Evolutionary conservation across 2,113 vertebrate genomes (phyloP).

Genomic region (Myotis brandtii): DNA sequence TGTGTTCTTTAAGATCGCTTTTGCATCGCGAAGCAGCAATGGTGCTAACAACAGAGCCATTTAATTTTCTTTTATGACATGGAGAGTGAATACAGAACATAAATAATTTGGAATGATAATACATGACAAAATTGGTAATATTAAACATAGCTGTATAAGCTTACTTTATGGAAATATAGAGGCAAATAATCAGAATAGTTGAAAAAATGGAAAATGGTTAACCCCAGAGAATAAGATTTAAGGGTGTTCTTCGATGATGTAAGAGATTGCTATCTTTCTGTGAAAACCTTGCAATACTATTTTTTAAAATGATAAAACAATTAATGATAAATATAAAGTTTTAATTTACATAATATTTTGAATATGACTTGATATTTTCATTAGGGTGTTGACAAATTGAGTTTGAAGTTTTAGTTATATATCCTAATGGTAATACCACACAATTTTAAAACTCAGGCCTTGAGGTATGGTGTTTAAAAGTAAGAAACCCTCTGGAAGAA

Average conservation of each 20-base stretch:
- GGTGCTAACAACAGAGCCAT: neutral
- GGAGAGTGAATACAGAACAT: neutral
- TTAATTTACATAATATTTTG: slow-evolving; percentile 1
- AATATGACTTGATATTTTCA: neutral
- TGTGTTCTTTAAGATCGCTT: neutral
- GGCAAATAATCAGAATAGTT: neutral
- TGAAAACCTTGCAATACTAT: neutral
- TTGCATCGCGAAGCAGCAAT: neutral
- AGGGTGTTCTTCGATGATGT: neutral
- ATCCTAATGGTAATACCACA: neutral
- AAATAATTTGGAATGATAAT: neutral
- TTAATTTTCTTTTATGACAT: neutral
- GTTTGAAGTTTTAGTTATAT: neutral
- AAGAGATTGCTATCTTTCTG: neutral
- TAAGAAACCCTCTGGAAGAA: neutral
- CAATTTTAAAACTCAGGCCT: neutral
- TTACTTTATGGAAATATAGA: neutral
- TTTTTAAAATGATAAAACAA: neutral
- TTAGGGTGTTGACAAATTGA: neutral
- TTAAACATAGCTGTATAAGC: neutral
- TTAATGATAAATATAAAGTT: neutral
- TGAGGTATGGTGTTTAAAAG: neutral
- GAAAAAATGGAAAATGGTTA: neutral
- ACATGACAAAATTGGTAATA: neutral
- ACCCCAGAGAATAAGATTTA: neutral